Conservation (phyloP, 1,140 invertebrate genomes). For the Callitettix versicolor region DNA sequence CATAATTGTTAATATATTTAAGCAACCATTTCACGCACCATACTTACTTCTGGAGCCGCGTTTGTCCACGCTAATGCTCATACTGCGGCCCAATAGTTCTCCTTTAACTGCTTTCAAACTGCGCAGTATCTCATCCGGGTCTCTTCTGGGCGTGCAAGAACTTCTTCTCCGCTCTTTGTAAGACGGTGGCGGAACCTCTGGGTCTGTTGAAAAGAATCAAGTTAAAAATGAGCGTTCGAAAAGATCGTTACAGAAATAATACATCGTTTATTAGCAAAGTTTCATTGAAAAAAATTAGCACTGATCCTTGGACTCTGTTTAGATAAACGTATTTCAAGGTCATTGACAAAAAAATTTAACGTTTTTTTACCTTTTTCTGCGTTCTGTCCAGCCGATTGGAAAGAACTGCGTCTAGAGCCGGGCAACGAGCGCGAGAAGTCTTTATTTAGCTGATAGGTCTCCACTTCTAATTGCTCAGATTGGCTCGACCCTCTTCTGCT, state of each 20-base stretch:
- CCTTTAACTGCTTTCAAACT: constrained; percentile 66
- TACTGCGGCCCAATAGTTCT: constrained; percentile 58
- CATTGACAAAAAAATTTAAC: too few species aligned
- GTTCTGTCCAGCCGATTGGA: constrained; percentile 39
- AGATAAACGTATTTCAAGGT: too few species aligned
- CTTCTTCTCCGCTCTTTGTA: constrained; percentile 59
- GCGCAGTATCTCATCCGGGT: constrained; percentile 70
- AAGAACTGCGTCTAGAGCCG: constrained; percentile 69
- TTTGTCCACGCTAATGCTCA: constrained; percentile 52
- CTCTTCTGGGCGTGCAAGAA: constrained; percentile 58
- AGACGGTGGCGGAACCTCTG: constrained; percentile 39
- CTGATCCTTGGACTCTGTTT: too few species aligned
- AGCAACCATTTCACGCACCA: too few species aligned
- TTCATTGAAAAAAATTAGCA: too few species aligned
- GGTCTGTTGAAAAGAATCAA: constrained; percentile 30
- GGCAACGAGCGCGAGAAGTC: constrained; percentile 76
- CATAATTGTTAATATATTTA: too few species aligned
- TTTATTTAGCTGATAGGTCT: constrained; percentile 71
- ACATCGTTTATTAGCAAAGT: too few species aligned
- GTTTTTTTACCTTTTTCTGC: constrained; percentile 24
- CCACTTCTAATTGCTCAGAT: constrained; percentile 71
- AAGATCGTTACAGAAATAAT: not conserved
- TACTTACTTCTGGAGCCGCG: constrained; percentile 48
- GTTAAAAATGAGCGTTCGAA: not conserved
- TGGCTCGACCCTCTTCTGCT: constrained; percentile 72